Base-by-base conservation (phyloP, 2,888 invertebrate species). In the Drosophila pullipes region DNA sequence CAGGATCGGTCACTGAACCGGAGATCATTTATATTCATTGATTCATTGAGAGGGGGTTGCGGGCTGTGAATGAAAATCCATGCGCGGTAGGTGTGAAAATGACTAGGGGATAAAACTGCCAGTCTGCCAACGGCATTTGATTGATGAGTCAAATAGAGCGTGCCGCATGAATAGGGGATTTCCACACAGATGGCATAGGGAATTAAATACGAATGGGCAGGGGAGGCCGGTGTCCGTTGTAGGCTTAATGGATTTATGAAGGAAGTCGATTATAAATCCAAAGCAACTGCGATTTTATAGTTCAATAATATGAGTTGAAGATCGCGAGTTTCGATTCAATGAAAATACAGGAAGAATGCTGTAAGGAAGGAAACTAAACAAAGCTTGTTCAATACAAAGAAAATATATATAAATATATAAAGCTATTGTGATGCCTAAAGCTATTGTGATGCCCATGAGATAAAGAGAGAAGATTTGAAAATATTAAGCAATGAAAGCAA, bases 71-170 rank as follows among this genome's bases (percentile, higher is more conserved):
- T 62, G 49, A 30, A 70, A 70, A 74, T 74, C 61, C 57, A 53
- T 50, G 67, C 61, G 61, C 61, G 59, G 69, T 81, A 83, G 85
- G 85, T 85, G 85, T 85, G 79, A 85, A 85, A 83, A 74, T 74
- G 72, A 70, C 72, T 71, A 82, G 79, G 89, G 87, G 69, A 84
- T 76, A 55, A 69, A 74, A 58, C 63, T 82, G 75, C 52, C 78
- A 67, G 66, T 10, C 65, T 71, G 74, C 64, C 78, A 71, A 69
- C 49, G 63, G 58, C 41, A 65, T 78, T 88, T 84, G 84, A 84
- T 84, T 84, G 84, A 84, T 84, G 84, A 83, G 76, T 68, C 72
- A 78, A 84, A 85, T 86, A 89, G 84, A 86, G 87, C 85, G 85
- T 85, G 85, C 85, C 69, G 68, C 68, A 86, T 86, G 74, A 85